Conservation (phyloP, 92 coral and sea anemone species). For the Parazoanthus swiftii region DNA sequence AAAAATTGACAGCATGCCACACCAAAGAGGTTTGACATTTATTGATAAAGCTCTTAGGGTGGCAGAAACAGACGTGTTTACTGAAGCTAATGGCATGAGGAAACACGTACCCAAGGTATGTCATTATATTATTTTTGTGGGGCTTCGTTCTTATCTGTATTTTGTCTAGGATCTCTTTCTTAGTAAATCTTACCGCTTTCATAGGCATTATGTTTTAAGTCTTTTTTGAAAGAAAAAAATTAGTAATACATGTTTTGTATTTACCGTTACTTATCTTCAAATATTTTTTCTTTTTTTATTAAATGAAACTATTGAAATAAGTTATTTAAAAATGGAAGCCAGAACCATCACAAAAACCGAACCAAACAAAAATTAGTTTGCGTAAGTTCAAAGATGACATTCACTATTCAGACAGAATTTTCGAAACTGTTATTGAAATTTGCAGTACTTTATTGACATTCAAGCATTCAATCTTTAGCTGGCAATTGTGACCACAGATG, state of each 20-base stretch:
- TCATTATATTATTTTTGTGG: background rate
- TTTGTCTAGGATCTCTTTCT: background rate
- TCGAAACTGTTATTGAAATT: background rate
- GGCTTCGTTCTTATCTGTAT: background rate
- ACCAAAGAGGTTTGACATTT: constrained; percentile 26
- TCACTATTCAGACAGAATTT: background rate
- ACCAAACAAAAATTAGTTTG: background rate
- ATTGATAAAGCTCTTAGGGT: constrained; percentile 29
- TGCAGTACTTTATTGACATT: background rate
- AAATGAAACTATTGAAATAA: too few species aligned
- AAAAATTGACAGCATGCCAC: constrained; percentile 20
- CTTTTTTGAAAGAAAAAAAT: too few species aligned
- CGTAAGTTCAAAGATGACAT: background rate
- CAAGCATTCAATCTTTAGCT: background rate
- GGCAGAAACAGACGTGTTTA: constrained; percentile 26
- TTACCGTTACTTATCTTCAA: too few species aligned
- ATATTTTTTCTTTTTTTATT: too few species aligned
- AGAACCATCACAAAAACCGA: too few species aligned
- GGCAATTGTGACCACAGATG: constrained; percentile 31
- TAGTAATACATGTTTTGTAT: too few species aligned
- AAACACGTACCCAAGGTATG: constrained; percentile 30
- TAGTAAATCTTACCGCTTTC: background rate
- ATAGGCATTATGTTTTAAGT: too few species aligned
- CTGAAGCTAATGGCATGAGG: constrained; percentile 31
- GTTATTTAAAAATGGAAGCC: too few species aligned